phyloP scores from a whole-genome alignment of 2,888 invertebrate genomes.

The Saturnia japonica region DNA sequence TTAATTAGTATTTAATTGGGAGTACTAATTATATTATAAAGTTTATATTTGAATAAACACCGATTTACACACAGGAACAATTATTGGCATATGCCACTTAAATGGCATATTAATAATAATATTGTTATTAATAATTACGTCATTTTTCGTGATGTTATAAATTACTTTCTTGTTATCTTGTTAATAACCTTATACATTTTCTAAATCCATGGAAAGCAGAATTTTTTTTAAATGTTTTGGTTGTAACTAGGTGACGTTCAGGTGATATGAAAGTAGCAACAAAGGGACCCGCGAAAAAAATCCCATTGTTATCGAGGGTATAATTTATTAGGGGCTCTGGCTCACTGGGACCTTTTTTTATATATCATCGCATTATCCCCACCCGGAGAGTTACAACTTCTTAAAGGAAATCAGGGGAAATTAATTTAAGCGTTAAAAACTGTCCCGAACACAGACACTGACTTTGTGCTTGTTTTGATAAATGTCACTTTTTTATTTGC shows the following conservation, averaged over 20 bases:
- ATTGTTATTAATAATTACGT: no score
- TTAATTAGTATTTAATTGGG: no score
- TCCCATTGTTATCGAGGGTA: constrained; percentile 82
- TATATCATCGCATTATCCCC: constrained; percentile 83
- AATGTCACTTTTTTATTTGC: constrained; percentile 50
- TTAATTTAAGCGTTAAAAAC: constrained; percentile 80
- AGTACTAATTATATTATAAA: no score
- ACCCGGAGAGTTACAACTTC: constrained; percentile 81
- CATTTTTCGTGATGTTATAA: no score
- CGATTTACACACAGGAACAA: no score
- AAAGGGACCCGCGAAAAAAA: constrained; percentile 77
- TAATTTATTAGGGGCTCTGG: constrained; percentile 80
- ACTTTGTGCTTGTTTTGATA: constrained; percentile 71
- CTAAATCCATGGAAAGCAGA: not conserved
- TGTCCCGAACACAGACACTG: constrained; percentile 69
- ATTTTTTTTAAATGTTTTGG: constrained; percentile 12
- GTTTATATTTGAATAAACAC: no score
- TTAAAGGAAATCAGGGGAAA: constrained; percentile 81
- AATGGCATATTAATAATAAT: no score
- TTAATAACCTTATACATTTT: no score
- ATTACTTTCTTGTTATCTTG: no score
- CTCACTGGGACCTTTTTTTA: constrained; percentile 80
- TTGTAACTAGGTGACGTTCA: constrained; percentile 37
- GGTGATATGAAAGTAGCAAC: constrained; percentile 82
- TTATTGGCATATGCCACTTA: no score